Conservation (phyloP, 2,888 invertebrate species). For the Leucophenga maculata region DNA sequence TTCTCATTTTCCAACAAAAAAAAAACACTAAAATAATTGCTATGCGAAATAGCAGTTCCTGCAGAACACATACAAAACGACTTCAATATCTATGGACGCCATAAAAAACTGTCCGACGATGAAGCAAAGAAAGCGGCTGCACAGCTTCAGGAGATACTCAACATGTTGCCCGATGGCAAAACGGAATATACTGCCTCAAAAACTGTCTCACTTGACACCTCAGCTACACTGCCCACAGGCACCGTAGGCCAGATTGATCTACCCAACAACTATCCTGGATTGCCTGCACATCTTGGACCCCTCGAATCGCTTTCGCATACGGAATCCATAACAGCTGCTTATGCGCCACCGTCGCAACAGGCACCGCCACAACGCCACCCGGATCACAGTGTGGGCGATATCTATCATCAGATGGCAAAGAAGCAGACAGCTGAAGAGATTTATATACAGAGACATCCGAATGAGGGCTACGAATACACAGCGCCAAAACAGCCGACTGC, state of each 20-base stretch:
- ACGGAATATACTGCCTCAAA: constrained; percentile 68
- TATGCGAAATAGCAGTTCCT: constrained; percentile 36
- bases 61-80: constrained; percentile 53
- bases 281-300: constrained; percentile 62
- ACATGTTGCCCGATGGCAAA: constrained; percentile 65
- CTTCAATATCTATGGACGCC: constrained; percentile 69
- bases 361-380: constrained; percentile 11
- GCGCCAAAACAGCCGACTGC: constrained; percentile 30
- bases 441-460: constrained; percentile 66
- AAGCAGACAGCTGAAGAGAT: constrained; percentile 58
- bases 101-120: constrained; percentile 66
- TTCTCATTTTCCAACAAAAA: constrained; percentile 1
- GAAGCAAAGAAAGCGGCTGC: constrained; percentile 67
- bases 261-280: constrained; percentile 48
- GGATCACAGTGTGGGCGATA: constrained; percentile 49
- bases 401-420: constrained; percentile 69
- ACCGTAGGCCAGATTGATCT: constrained; percentile 51
- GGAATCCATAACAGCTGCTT: constrained; percentile 70
- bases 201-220: constrained; percentile 61
- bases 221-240: constrained; percentile 35
- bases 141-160: constrained; percentile 69
- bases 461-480: constrained; percentile 64
- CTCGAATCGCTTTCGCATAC: constrained; percentile 69
- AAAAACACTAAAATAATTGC: constrained; percentile 34
- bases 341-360: constrained; percentile 50